These are phyloP conservation scores for Eilema depressum DNA, from an alignment of 2,888 invertebrate species.

Conservation along the genomic window DNA sequence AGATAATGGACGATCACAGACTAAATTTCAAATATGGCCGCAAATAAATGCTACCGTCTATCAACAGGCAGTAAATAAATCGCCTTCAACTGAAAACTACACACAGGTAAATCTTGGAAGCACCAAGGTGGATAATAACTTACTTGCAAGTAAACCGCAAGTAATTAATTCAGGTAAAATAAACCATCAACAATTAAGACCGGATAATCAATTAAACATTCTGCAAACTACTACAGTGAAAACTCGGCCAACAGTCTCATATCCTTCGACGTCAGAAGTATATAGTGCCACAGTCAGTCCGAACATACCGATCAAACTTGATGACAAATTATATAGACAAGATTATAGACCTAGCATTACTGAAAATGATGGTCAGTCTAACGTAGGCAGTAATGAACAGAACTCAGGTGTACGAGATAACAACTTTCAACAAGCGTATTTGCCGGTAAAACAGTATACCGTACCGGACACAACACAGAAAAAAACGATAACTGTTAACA, in stretches of 20 bases:
- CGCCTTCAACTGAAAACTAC: conserved; percentile 2
- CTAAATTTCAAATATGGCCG: conserved; percentile 18
- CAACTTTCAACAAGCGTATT: neutral
- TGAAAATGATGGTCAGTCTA: conserved; percentile 10
- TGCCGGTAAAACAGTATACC: neutral
- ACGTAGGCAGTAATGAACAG: neutral
- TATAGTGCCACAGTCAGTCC: neutral
- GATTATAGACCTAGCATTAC: neutral
- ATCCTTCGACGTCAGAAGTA: neutral
- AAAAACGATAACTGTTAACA: neutral
- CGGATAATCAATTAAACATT: conserved; percentile 3
- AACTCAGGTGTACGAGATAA: neutral
- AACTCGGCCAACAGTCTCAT: neutral
- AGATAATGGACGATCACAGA: neutral
- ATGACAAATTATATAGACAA: conserved; percentile 4
- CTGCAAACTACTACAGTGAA: conserved; percentile 12
- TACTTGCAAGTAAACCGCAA: conserved; percentile 17
- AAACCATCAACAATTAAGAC: conserved; percentile 14
- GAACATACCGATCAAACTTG: neutral
- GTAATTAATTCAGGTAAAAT: neutral
- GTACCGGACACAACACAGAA: neutral
- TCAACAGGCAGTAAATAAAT: conserved; percentile 15
- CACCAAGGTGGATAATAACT: conserved; percentile 9
- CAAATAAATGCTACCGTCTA: conserved; percentile 11
- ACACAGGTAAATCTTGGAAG: neutral